phyloP scores from a whole-genome alignment of 2,113 vertebrate species.

The Chloebia gouldiae region DNA sequence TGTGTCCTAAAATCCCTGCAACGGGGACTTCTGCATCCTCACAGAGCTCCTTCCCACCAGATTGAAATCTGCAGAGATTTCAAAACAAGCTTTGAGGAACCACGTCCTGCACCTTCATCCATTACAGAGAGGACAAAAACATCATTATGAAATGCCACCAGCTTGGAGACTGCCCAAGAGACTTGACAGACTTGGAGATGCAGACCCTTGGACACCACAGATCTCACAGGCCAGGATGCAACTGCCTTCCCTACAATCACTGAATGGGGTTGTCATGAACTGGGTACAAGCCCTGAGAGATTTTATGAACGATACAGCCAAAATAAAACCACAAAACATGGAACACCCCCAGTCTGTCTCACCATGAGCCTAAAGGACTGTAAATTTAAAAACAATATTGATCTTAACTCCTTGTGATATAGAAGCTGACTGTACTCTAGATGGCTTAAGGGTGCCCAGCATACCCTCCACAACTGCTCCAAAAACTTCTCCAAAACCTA shows the following conservation, averaged over 20 bases:
- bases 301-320: background rate
- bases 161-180: background rate
- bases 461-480: background rate
- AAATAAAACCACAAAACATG: background rate
- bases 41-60: background rate
- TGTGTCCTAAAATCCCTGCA: background rate
- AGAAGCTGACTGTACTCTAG: background rate
- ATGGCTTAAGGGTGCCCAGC: background rate
- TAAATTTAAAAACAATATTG: background rate
- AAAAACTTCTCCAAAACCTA: background rate
- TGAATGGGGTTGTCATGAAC: background rate
- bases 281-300: background rate
- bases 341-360: background rate
- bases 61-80: background rate
- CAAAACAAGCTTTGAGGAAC: background rate
- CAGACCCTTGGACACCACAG: background rate
- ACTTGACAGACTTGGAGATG: background rate
- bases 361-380: background rate
- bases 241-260: background rate
- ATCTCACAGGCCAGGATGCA: background rate
- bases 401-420: background rate
- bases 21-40: background rate
- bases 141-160: background rate
- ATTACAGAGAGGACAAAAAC: background rate
- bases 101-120: rapidly evolving